Conservation (phyloP, 1,140 invertebrate species). For the Brachystomella parvula region DNA sequence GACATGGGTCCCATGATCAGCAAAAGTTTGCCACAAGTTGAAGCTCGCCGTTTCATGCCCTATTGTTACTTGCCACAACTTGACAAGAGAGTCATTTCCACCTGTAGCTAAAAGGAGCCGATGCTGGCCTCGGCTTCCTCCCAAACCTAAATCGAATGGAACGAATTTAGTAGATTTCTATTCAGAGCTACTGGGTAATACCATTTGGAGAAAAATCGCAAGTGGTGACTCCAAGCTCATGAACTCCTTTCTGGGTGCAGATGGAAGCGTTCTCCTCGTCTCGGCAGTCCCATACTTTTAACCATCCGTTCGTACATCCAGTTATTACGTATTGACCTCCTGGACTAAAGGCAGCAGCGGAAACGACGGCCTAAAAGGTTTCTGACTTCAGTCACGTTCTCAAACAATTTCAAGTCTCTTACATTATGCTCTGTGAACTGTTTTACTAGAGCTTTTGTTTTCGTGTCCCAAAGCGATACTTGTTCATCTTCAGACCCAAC, state of each 20-base stretch:
- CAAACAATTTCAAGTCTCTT: neutral
- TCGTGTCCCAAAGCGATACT: slow-evolving; percentile 56
- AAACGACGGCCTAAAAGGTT: slow-evolving; percentile 28
- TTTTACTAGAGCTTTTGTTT: slow-evolving; percentile 45
- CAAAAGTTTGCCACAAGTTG: slow-evolving; percentile 39
- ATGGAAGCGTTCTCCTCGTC: slow-evolving; percentile 44
- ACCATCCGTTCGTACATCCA: slow-evolving; percentile 31
- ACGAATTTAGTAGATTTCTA: neutral
- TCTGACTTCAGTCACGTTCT: neutral
- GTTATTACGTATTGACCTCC: slow-evolving; percentile 33
- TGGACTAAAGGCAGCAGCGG: slow-evolving; percentile 31
- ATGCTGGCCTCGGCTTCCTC: slow-evolving; percentile 35
- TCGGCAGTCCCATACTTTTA: slow-evolving; percentile 36
- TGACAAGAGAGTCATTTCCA: slow-evolving; percentile 63
- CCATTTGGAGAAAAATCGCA: slow-evolving; percentile 54
- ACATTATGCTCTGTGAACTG: slow-evolving; percentile 8
- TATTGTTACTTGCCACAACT: slow-evolving; percentile 57
- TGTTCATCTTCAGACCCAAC: slow-evolving; percentile 67
- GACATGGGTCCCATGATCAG: slow-evolving; percentile 35
- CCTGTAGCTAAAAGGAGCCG: slow-evolving; percentile 50
- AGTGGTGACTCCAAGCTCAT: slow-evolving; percentile 61
- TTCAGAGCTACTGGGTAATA: slow-evolving; percentile 1
- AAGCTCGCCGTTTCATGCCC: slow-evolving; percentile 35
- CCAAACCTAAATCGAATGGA: slow-evolving; percentile 18
- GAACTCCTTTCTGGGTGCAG: slow-evolving; percentile 49